Conservation (phyloP, 2,113 vertebrate genomes). For the Lophius piscatorius region DNA sequence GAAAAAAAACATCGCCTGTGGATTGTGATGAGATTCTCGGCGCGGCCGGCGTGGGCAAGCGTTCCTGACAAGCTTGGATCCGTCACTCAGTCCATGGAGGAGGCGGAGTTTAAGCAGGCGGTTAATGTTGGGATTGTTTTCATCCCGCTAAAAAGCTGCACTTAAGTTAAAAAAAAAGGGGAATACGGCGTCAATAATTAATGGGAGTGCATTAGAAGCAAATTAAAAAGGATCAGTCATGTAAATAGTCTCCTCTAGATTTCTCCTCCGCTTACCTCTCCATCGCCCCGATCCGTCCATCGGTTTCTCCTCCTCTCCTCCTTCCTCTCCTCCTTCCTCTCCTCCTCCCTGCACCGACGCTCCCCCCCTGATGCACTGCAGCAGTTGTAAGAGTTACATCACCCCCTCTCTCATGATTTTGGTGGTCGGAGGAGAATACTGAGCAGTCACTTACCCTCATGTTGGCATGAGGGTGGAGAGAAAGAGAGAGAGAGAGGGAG, state of each 20-base stretch:
- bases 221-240: constrained; percentile 47
- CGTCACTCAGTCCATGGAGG: constrained; percentile 22
- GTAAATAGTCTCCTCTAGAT: constrained; percentile 43
- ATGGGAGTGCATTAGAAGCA: constrained; percentile 41
- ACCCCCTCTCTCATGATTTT: constrained; percentile 56
- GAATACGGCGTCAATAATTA: constrained; percentile 62
- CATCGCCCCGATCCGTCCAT: constrained; percentile 41
- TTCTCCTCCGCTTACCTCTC: constrained; percentile 43
- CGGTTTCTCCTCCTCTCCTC: constrained; percentile 34
- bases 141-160: constrained; percentile 26
- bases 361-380: constrained; percentile 64
- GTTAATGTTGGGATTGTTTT: constrained; percentile 39
- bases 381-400: constrained; percentile 72
- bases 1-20: constrained; percentile 42
- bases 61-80: constrained; percentile 44
- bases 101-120: constrained; percentile 47
- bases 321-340: constrained; percentile 28
- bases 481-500: too few species aligned
- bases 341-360: constrained; percentile 39
- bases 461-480: constrained; percentile 62
- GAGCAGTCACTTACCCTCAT: constrained; percentile 69
- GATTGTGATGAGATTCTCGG: constrained; percentile 48
- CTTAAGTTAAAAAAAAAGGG: constrained; percentile 43
- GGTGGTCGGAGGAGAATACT: constrained; percentile 65
- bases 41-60: constrained; percentile 54